These are phyloP conservation scores for Malurus cyaneus DNA, from an alignment of 2,113 vertebrate genomes.

Conservation along the genomic window DNA sequence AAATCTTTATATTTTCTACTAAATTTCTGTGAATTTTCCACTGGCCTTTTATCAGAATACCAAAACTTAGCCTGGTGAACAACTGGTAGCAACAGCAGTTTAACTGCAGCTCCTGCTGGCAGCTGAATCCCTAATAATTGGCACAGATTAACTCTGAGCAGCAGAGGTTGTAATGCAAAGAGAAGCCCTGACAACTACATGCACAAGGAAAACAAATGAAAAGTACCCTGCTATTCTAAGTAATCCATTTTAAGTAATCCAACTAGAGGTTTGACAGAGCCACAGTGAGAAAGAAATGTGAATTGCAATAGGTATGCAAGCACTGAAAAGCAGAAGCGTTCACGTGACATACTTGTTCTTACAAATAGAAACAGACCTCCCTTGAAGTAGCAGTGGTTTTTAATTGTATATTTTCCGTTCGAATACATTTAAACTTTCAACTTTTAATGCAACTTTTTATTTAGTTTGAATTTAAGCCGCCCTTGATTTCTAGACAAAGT, in stretches of 20 bases:
- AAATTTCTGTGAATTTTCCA: not conserved
- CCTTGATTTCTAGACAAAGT: too few species aligned
- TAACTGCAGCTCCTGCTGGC: not conserved
- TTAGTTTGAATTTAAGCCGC: too few species aligned
- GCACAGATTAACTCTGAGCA: slow-evolving; percentile 30
- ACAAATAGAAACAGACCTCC: slow-evolving; percentile 12
- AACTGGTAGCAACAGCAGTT: not conserved
- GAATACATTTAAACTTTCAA: slow-evolving; percentile 28
- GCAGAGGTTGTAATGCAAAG: not conserved
- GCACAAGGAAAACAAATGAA: slow-evolving; percentile 21
- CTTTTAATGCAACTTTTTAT: too few species aligned
- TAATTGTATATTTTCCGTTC: slow-evolving; percentile 16
- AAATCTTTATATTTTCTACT: not conserved
- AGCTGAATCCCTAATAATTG: not conserved
- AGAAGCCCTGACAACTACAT: not conserved
- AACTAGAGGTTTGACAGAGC: slow-evolving; percentile 15
- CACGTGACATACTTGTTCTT: not conserved
- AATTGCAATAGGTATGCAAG: slow-evolving; percentile 30
- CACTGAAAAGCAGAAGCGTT: slow-evolving; percentile 35
- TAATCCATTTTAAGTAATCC: slow-evolving; percentile 3
- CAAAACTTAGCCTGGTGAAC: not conserved
- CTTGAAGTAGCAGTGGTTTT: not conserved
- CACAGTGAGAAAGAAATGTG: not conserved
- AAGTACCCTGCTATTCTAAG: slow-evolving; percentile 10
- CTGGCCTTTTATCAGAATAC: not conserved